Conservation (phyloP, 1,140 invertebrate species). For the Eupeodes corollae region DNA sequence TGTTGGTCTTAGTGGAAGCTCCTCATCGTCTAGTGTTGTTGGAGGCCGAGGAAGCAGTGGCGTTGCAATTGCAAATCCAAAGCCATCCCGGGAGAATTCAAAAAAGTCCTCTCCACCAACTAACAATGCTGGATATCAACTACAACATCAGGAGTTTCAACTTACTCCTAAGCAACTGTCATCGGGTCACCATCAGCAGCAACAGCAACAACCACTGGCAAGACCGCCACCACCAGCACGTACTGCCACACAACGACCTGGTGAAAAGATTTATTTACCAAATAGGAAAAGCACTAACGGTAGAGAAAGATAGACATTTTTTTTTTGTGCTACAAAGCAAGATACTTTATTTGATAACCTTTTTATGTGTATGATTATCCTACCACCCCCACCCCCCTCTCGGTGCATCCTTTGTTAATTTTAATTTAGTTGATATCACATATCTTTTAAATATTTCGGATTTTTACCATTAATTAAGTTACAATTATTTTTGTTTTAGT, state of each 20-base stretch:
- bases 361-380: too few species aligned
- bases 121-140: slow-evolving; percentile 4
- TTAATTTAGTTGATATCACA: too few species aligned
- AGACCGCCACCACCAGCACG: slow-evolving; percentile 6
- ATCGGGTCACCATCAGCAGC: slow-evolving; percentile 4
- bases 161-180: background rate
- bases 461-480: too few species aligned
- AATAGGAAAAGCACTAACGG: slow-evolving; percentile 19
- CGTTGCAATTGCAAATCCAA: slow-evolving; percentile 10
- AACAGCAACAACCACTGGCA: background rate
- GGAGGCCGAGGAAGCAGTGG: background rate
- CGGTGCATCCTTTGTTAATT: too few species aligned
- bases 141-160: background rate
- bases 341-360: too few species aligned
- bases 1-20: slow-evolving; percentile 19
- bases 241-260: slow-evolving; percentile 4
- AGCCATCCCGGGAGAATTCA: slow-evolving; percentile 20
- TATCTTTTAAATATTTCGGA: too few species aligned
- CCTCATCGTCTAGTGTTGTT: background rate
- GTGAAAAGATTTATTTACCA: slow-evolving; percentile 4
- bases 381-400: too few species aligned
- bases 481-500: too few species aligned
- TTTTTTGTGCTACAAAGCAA: background rate
- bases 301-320: slow-evolving; percentile 12
- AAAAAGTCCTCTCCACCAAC: slow-evolving; percentile 28